These are phyloP conservation scores for Caprella mutica DNA, from an alignment of 2,888 invertebrate genomes.

Conservation along the genomic window DNA sequence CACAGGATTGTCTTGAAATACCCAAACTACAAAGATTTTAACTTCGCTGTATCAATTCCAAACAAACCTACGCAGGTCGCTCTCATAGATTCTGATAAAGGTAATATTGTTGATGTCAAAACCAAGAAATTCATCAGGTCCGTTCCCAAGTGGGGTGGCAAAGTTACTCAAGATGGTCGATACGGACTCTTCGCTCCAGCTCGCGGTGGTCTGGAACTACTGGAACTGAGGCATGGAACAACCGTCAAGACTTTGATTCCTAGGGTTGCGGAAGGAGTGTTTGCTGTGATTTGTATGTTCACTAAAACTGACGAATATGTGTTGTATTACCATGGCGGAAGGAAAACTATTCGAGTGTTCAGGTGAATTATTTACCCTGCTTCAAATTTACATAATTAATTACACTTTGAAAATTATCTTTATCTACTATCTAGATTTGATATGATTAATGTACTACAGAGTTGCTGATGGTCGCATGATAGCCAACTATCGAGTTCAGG, in stretches of 20 bases:
- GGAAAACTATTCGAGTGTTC: conserved; percentile 85
- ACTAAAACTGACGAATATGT: conserved; percentile 90
- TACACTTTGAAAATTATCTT: not conserved
- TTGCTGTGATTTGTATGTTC: conserved; percentile 87
- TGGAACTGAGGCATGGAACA: conserved; percentile 77
- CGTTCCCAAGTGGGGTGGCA: conserved; percentile 84
- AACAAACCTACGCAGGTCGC: conserved; percentile 70
- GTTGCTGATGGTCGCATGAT: conserved; percentile 79
- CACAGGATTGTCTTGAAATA: conserved; percentile 47
- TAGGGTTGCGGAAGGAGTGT: conserved; percentile 91
- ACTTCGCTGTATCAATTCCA: conserved; percentile 56
- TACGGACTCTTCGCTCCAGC: conserved; percentile 81
- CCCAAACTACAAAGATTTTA: conserved; percentile 50
- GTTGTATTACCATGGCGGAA: conserved; percentile 90
- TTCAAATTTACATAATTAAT: not conserved
- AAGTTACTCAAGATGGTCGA: conserved; percentile 68
- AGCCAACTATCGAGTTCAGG: conserved; percentile 82
- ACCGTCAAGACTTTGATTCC: conserved; percentile 82
- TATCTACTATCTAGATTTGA: not conserved
- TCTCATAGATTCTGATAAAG: conserved; percentile 78
- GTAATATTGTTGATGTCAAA: conserved; percentile 77
- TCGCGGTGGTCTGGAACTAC: conserved; percentile 75
- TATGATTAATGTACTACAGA: too few relatives aligned
- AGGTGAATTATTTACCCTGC: conserved; percentile 46
- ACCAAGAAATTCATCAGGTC: conserved; percentile 75